A percentile compares a stretch with the other conserved stretches of the same genome.
These are phyloP conservation scores for Iphiclides podalirius DNA, from an alignment of 2,888 invertebrate species.

Conservation along the genomic window DNA sequence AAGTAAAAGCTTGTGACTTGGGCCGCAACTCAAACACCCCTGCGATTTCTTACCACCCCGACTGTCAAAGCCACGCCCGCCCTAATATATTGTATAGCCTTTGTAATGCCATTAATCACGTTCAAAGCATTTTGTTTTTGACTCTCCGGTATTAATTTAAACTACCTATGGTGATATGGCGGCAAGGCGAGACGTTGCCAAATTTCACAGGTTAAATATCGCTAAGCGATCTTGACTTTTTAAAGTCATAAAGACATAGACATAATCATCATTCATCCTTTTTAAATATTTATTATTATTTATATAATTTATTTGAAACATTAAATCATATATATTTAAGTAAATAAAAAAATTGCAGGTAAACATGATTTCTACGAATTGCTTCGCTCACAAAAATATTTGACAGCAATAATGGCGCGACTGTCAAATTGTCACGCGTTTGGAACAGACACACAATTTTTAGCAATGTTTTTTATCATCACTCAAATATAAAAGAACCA, in stretches of 20 bases:
- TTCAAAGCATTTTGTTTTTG: conserved; percentile 56
- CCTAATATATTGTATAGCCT: conserved; percentile 67
- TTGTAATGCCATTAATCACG: conserved; percentile 71
- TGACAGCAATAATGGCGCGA: background rate
- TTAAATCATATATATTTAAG: too few relatives aligned
- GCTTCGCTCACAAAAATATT: background rate
- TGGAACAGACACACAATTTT: too few relatives aligned
- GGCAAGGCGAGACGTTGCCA: conserved; percentile 6
- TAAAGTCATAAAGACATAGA: too few relatives aligned
- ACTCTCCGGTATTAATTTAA: conserved; percentile 54
- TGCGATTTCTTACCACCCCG: conserved; percentile 45
- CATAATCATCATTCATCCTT: too few relatives aligned
- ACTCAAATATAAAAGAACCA: too few relatives aligned
- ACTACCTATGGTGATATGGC: conserved; percentile 33
- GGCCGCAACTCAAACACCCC: conserved; percentile 33
- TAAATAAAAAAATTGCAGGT: too few relatives aligned
- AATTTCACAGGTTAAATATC: background rate
- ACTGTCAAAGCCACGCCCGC: conserved; percentile 60
- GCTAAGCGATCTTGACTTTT: too few relatives aligned
- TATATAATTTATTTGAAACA: too few relatives aligned
- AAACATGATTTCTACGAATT: background rate
- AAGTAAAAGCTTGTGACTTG: conserved; percentile 28
- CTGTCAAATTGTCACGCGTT: background rate
- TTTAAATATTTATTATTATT: too few relatives aligned
- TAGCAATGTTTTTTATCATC: too few relatives aligned